Conservation (phyloP, 2,797 vertebrate genomes). For the Tangara arthus region DNA sequence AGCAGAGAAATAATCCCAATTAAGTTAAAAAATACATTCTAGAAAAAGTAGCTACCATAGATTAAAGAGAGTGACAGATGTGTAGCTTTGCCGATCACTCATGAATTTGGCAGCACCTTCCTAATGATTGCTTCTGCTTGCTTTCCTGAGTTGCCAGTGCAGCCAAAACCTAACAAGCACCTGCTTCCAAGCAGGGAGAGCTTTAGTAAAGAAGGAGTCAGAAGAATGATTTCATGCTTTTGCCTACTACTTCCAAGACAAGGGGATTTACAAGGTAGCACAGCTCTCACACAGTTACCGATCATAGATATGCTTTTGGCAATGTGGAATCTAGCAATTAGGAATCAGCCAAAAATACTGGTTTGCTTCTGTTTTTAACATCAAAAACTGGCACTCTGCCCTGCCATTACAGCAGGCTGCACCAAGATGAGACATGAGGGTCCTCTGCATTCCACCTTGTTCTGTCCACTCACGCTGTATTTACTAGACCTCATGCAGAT, state of each 20-base stretch:
- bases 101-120: neutral
- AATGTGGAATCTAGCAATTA: neutral
- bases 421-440: neutral
- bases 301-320: neutral
- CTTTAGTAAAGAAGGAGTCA: neutral
- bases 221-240: fast-evolving
- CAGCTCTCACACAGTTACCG: neutral
- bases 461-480: neutral
- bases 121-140: neutral
- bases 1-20: neutral
- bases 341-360: neutral
- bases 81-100: neutral
- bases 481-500: neutral
- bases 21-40: neutral
- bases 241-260: neutral
- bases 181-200: neutral
- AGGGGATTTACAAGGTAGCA: neutral
- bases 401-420: neutral
- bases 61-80: neutral
- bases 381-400: neutral
- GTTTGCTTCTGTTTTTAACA: neutral
- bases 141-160: neutral
- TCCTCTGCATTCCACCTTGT: neutral
- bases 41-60: neutral
- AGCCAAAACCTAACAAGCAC: neutral